A percentile compares a stretch with the other conserved stretches of the same genome.
phyloP scores from a whole-genome alignment of 2,797 vertebrate genomes.

The Periophthalmus magnuspinnatus region DNA sequence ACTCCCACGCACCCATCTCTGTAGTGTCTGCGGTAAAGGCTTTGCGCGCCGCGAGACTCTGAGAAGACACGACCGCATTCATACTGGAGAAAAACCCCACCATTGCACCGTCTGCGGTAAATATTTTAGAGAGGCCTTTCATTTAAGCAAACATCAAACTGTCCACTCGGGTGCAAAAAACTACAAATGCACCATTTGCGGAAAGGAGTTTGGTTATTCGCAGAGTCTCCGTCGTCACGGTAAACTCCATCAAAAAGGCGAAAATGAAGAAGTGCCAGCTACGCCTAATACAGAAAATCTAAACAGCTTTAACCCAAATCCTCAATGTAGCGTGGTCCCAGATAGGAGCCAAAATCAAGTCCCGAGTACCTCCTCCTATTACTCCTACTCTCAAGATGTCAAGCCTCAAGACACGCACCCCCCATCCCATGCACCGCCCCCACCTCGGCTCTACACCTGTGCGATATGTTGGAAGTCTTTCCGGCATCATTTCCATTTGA shows the following conservation, averaged over 20 bases:
- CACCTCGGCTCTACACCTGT: constrained; percentile 85
- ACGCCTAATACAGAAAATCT: constrained; percentile 76
- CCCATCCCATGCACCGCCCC: constrained; percentile 65
- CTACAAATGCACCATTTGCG: constrained; percentile 92
- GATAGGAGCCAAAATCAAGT: constrained; percentile 79
- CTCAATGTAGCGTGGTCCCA: constrained; percentile 79
- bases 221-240: constrained; percentile 93
- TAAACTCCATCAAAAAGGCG: constrained; percentile 88
- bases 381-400: constrained; percentile 77
- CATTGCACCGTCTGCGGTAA: constrained; percentile 93
- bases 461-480: constrained; percentile 92
- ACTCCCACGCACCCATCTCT: constrained; percentile 81
- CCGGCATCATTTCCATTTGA: constrained; percentile 89
- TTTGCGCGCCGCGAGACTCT: constrained; percentile 92
- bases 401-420: constrained; percentile 73
- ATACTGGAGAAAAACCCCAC: constrained; percentile 93
- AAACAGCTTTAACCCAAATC: constrained; percentile 80
- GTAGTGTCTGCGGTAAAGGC: constrained; percentile 87
- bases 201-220: constrained; percentile 94
- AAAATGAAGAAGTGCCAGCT: constrained; percentile 81
- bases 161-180: constrained; percentile 94
- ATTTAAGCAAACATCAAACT: constrained; percentile 94
- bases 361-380: constrained; percentile 82
- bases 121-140: constrained; percentile 93
- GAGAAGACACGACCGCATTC: constrained; percentile 90